These are phyloP conservation scores for Pagetopsis macropterus DNA, from an alignment of 2,797 vertebrate genomes.

Conservation along the genomic window DNA sequence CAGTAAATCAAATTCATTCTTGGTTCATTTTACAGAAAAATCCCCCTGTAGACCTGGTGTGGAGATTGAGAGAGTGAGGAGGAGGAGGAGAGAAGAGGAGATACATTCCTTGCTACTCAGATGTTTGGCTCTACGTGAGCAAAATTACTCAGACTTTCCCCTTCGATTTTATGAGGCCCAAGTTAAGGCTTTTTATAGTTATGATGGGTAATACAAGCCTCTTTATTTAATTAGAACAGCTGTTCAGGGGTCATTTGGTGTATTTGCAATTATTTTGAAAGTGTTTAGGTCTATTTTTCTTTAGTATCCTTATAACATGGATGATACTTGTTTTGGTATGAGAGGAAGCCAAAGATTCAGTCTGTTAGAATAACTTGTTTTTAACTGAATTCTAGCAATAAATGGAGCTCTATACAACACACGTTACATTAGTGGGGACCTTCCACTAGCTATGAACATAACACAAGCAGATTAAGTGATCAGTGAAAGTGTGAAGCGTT, in stretches of 20 bases:
- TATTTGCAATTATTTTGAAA: background rate
- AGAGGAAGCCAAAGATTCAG: background rate
- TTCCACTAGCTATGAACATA: constrained; percentile 2
- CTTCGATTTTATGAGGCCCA: constrained; percentile 4
- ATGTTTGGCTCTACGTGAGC: constrained; percentile 14
- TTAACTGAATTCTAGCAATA: background rate
- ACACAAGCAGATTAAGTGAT: background rate
- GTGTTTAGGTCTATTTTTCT: background rate
- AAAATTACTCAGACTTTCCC: constrained; percentile 9
- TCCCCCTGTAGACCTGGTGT: background rate
- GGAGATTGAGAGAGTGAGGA: constrained; percentile 1
- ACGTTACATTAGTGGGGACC: background rate
- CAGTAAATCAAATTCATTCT: constrained; percentile 42
- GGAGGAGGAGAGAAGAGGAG: constrained; percentile 17
- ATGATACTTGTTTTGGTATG: background rate
- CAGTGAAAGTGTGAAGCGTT: background rate
- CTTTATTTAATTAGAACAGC: background rate
- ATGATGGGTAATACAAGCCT: constrained; percentile 8
- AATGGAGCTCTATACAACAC: background rate
- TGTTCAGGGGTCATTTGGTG: constrained; percentile 1
- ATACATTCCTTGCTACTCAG: constrained; percentile 13
- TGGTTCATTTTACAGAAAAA: constrained; percentile 31
- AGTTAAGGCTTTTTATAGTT: constrained; percentile 5
- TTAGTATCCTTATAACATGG: background rate
- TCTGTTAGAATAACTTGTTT: background rate